Conservation (phyloP, 2,888 invertebrate species). For the Agriopis aurantiaria region DNA sequence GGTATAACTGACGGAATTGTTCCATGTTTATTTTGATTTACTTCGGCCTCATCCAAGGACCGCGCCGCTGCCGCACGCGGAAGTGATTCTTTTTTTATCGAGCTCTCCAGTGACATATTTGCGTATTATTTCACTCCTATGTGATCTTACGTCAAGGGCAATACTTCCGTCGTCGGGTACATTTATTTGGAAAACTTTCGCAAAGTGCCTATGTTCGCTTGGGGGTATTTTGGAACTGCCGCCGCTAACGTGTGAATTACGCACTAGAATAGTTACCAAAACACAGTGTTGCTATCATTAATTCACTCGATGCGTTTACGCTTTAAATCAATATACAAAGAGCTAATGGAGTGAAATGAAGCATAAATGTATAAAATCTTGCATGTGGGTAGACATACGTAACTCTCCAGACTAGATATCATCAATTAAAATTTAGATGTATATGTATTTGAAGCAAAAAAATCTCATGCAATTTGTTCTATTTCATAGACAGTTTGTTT, state of each 20-base stretch:
- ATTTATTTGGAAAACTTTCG: conserved; percentile 76
- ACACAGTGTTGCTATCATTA: conserved; percentile 69
- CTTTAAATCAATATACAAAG: conserved; percentile 68
- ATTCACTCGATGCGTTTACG: conserved; percentile 69
- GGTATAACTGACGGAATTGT: conserved; percentile 52
- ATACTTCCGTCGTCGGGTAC: conserved; percentile 69
- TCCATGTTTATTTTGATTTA: conserved; percentile 68
- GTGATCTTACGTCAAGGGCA: conserved; percentile 65
- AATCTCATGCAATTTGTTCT: not conserved
- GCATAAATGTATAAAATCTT: conserved; percentile 49
- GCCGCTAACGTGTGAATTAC: conserved; percentile 68
- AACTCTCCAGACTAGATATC: conserved; percentile 19
- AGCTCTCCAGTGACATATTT: conserved; percentile 65
- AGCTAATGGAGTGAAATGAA: conserved; percentile 74
- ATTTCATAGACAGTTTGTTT: not conserved
- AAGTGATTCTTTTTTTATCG: conserved; percentile 61
- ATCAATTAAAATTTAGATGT: not conserved
- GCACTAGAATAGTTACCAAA: conserved; percentile 62
- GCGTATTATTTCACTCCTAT: conserved; percentile 58
- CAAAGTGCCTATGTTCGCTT: conserved; percentile 63
- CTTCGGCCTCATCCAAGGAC: conserved; percentile 57
- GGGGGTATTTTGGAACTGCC: conserved; percentile 74
- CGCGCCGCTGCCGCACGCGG: conserved; percentile 55
- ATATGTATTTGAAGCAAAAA: not conserved
- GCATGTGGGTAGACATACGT: conserved; percentile 22